phyloP scores from a whole-genome alignment of 2,797 vertebrate genomes.

The Intellagama lesueurii region DNA sequence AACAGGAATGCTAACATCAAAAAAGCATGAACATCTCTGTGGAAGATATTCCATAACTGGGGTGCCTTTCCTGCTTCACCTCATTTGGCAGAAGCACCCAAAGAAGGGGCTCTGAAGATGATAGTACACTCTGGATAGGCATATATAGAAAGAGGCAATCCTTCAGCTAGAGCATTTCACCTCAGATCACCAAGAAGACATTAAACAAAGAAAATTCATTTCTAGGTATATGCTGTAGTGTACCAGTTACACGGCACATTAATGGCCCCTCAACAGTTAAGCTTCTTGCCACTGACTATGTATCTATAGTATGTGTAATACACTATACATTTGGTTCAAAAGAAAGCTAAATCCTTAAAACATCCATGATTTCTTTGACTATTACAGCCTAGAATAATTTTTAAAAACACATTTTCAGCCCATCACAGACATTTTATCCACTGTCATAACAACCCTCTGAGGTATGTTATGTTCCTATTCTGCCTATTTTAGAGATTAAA shows the following conservation, averaged over 20 bases:
- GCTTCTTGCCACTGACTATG: neutral
- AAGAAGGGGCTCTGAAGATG: too few species aligned
- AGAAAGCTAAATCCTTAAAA: neutral
- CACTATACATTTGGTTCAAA: neutral
- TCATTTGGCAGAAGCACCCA: too few species aligned
- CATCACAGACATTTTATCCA: slow-evolving; percentile 22
- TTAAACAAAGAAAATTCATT: neutral
- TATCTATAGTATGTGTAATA: neutral
- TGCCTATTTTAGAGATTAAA: neutral
- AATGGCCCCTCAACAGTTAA: neutral
- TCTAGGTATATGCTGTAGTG: neutral
- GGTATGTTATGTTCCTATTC: neutral
- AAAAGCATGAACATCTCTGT: neutral
- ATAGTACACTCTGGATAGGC: too few species aligned
- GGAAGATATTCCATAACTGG: neutral
- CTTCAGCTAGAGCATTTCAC: neutral
- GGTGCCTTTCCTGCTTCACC: too few species aligned
- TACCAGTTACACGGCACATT: neutral
- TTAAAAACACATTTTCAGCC: neutral
- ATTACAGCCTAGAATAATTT: neutral
- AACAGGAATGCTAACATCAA: neutral
- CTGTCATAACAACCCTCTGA: neutral
- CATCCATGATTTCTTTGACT: neutral
- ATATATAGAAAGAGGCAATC: too few species aligned
- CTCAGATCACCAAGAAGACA: slow-evolving; percentile 1